Conservation (phyloP, 64 coral and sea anemone species). For the Dendronephthya gigantea region DNA sequence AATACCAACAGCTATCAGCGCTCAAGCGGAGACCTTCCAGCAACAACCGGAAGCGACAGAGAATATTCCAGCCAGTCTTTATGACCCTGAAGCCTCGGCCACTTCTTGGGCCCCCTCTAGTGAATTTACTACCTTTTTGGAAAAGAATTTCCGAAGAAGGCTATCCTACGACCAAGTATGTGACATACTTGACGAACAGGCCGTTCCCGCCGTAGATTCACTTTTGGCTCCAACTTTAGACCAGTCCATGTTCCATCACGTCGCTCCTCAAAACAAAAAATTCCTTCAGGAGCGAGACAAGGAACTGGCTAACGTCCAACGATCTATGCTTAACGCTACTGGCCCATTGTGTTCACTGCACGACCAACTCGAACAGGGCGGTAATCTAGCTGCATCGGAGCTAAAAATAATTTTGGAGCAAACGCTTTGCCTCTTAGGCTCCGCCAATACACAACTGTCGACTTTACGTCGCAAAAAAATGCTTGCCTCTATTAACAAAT, state of each 20-base stretch:
- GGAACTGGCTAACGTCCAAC: background rate
- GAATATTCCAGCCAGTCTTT: too few relatives aligned
- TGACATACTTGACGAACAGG: background rate
- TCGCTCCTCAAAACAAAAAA: background rate
- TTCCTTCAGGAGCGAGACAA: slow-evolving; percentile 26
- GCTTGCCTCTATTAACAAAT: slow-evolving; percentile 15
- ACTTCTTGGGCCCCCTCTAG: slow-evolving; percentile 10
- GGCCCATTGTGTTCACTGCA: slow-evolving; percentile 33
- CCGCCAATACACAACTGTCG: slow-evolving; percentile 21
- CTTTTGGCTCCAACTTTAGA: background rate
- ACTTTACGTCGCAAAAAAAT: slow-evolving; percentile 17
- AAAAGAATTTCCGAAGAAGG: slow-evolving; percentile 13
- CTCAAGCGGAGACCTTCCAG: background rate
- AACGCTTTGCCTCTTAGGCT: slow-evolving; percentile 17
- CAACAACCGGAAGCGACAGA: background rate
- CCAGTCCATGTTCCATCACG: background rate
- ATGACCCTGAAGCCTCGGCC: background rate
- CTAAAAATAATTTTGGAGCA: slow-evolving; percentile 30
- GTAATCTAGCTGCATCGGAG: background rate
- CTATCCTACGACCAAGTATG: slow-evolving; percentile 7
- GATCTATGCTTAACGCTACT: slow-evolving; percentile 8
- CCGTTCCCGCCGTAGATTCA: background rate
- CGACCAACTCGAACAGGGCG: slow-evolving; percentile 21
- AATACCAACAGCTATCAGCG: too few relatives aligned
- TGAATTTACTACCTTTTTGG: background rate